Percentiles rank a stretch among this genome's conserved stretches.
Evolutionary conservation across 1,140 invertebrate genomes (phyloP).

Genomic region (Chironomus striatipennis): DNA sequence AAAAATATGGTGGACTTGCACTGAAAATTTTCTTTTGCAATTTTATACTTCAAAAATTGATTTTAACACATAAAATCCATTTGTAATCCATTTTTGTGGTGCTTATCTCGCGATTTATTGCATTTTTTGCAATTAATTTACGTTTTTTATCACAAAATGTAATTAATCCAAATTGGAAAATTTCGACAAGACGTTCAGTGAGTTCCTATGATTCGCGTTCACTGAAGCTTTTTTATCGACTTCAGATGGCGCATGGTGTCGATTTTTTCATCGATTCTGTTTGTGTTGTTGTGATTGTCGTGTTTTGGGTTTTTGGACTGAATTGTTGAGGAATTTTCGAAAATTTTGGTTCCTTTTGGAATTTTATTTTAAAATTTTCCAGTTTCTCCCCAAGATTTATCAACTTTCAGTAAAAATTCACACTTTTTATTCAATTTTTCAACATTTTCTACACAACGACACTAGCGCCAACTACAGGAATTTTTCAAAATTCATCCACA

Average conservation of each 20-base stretch:
- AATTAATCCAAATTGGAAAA: slow-evolving; percentile 18
- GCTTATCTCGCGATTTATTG: slow-evolving; percentile 20
- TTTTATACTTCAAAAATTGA: background rate
- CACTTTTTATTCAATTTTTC: background rate
- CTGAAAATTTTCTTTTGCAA: slow-evolving; percentile 19
- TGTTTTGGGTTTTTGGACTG: background rate
- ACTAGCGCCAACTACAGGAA: background rate
- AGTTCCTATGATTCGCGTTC: slow-evolving; percentile 17
- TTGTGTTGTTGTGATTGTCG: background rate
- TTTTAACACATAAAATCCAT: slow-evolving; percentile 6
- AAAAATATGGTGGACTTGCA: slow-evolving; percentile 18
- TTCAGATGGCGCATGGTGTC: background rate
- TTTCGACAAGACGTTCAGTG: slow-evolving; percentile 14
- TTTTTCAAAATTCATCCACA: background rate
- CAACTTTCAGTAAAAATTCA: background rate
- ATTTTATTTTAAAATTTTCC: background rate
- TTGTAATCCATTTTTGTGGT: slow-evolving; percentile 5
- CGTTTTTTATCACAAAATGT: slow-evolving; percentile 22
- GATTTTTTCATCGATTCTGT: too few species aligned
- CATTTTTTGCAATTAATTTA: slow-evolving; percentile 15
- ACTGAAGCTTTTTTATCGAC: background rate
- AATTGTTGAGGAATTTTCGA: background rate
- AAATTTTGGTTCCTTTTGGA: background rate
- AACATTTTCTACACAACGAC: background rate
- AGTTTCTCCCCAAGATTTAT: background rate